Evolutionary conservation across 2,113 vertebrate species (phyloP), one percentile per base, ranked within the genome.

Genomic region (Pelodiscus sinensis): DNA sequence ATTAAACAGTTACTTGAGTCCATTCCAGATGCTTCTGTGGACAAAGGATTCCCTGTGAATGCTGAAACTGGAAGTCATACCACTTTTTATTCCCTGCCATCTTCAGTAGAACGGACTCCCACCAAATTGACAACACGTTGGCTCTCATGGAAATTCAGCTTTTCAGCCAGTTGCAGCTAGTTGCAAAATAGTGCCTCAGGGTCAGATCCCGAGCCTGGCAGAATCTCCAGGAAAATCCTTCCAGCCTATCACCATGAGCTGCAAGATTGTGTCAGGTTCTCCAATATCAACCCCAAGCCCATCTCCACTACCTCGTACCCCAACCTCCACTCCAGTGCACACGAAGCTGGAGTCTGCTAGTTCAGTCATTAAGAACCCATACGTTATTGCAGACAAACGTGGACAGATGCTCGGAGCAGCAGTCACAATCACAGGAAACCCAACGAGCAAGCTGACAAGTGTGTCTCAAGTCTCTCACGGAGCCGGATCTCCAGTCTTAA

Each of bases 231-330:
- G 99, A 95, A 99, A 99, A 92, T 99, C 99, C 35, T 99, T 99
- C 96, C 99, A 99, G 95, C 99, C 99, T 62, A 99, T 99, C 97
- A 99, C 99, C 82, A 99, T 99, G 99, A 99, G 99, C 98, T 99
- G 99, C 98, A 99, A 99, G 98, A 99, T 99, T 87, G 99, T 99
- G 94, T 99, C 99, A 98, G 99, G 99, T 85, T 99, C 99, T 94
- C 99, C 99, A 90, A 99, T 99, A 97, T 99, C 99, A 92, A 99
- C 99, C 81, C 99, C 99, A 89, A 99, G 99, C 97, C 99, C 99
- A 95, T 99, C 99, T 96, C 99, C 99, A 8, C 98, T 99, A 94
- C 99, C 99, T 97, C 98, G 98, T 92, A 99, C 99, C 54, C 98
- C 99, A 91, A 98, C 98, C 90, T 99, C 99, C 93, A 99, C 99